Evolutionary conservation across 2,797 vertebrate genomes (phyloP), one percentile per base, ranked within the genome.

Genomic region (Chrosomus eos): DNA sequence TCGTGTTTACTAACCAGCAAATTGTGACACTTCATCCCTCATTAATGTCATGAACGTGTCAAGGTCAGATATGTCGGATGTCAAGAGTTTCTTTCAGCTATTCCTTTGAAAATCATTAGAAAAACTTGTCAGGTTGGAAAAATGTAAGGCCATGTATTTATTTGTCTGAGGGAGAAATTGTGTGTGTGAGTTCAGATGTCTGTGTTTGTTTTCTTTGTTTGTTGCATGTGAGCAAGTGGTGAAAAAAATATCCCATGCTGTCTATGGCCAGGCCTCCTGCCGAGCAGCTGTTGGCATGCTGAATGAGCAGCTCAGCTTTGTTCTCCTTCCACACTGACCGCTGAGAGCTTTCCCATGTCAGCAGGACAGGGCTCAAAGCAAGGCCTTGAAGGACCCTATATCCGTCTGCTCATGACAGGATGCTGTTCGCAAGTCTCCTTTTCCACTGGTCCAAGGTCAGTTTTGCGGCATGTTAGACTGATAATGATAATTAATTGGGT

Each of bases 281-380:
- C 3, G 48, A 23, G 72, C 92, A 94, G 92, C 93, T 94, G 93
- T 91, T 90, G 80, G 72, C 81, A 81, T 82, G 78, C 86, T 80
- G 71, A 60, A 64, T 31, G 58, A 58, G 80, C 68, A 72, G 55
- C 71, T 66, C 68, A 82, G 86, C 88, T 86, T 89, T 90, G 85
- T 86, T 86, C 70, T 87, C 55, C 33, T 60, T 62, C 43, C 72
- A 60, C 55, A 66, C 40, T 83, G 64, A 85, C 72, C 82, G n/a
- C 68, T 81, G 81, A 90, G 88, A 87, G 87, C 68, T 90, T 91
- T 89, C 89, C 86, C 83, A 80, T 88, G 88, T 88, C 89, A 90
- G 76, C 62, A 21, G 66, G 74, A 88, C 26, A 36, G 40, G 75
- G 51, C 79, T 76, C 43, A 45, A 80, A 38, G 67, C 82, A 73